Base-by-base conservation (phyloP, 2,888 invertebrate genomes). In the Emmelina monodactyla region DNA sequence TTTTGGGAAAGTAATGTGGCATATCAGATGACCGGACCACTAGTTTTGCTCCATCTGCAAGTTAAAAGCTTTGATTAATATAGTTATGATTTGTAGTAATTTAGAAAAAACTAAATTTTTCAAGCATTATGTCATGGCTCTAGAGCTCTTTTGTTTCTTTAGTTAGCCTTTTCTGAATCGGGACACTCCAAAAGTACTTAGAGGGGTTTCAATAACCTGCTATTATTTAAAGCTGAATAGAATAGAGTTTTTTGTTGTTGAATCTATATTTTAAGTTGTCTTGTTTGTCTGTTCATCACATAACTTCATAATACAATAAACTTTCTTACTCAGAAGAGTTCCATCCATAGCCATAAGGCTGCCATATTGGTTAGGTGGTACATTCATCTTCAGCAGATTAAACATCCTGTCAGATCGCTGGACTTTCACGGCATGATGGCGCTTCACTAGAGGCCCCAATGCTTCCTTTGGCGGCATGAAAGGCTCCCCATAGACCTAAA, bases 401-500 rank as follows among this genome's bases (percentile, higher is more conserved):
- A 44, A 63, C 47, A 64, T 49, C 22, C 52, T 46, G 7, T 45
- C 41, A 2, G 60, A 58, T 2, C 66, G 54, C 0, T 35, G 2
- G 2, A 51, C 16, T 9, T 38, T 41, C 1, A 35, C 13, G 0
- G 50, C 42, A 3, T 33, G 28, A 49, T 48, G 49, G 6, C 49
- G 46, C 1, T 38, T 35, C n/a, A 59, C 30, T 42, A 65, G 51
- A 10, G 57, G 48, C 0, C 3, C 1, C 51, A 63, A 45, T 6
- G 39, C 32, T 0, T 60, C 56, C 22, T 52, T 57, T 1, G 33
- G 10, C 0, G 73, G 73, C 1, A 72, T 52, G 45, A 42, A 59
- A 2, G 72, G 73, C 41, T 68, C 70, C 14, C 72, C 73, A 48
- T 71, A 73, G 5, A 72, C 49, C 72, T 73, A 44, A 1, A 32